A percentile compares a stretch with the other conserved stretches of the same genome.
phyloP scores from a whole-genome alignment of 2,888 invertebrate species.

The Epistrophe grossulariae region DNA sequence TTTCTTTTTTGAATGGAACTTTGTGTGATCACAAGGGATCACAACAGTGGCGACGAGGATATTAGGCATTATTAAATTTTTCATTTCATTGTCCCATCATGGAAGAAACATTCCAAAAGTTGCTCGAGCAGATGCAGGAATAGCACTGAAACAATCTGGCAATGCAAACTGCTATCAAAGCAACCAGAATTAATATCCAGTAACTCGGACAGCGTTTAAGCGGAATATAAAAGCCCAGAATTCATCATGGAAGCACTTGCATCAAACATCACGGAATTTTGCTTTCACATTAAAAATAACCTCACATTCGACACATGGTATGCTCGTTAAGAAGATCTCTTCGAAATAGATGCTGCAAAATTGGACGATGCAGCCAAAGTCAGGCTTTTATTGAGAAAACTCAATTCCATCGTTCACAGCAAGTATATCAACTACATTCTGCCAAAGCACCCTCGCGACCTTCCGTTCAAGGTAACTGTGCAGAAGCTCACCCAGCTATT shows the following conservation, averaged over 20 bases:
- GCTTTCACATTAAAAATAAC: background rate
- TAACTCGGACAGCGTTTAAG: no score
- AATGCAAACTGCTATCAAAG: background rate
- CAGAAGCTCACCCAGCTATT: constrained; percentile 61
- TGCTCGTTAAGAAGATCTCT: constrained; percentile 57
- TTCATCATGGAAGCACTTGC: no score
- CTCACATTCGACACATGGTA: constrained; percentile 16
- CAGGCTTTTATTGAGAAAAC: constrained; percentile 58
- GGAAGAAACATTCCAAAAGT: background rate
- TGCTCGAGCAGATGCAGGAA: no score
- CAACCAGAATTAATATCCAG: background rate
- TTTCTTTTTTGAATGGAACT: no score
- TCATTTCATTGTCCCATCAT: background rate
- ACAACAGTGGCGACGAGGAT: constrained; percentile 1
- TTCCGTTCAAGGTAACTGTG: background rate
- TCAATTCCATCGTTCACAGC: constrained; percentile 46
- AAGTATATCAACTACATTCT: background rate
- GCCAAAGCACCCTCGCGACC: background rate
- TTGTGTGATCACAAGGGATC: background rate
- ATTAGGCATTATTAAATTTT: background rate
- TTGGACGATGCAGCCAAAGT: constrained; percentile 65
- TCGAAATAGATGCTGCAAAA: constrained; percentile 53
- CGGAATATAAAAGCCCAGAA: no score
- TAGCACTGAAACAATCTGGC: no score
- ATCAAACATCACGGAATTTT: no score